These are phyloP conservation scores for Caenorhabditis angaria DNA, from an alignment of 2,888 invertebrate species.

Conservation along the genomic window DNA sequence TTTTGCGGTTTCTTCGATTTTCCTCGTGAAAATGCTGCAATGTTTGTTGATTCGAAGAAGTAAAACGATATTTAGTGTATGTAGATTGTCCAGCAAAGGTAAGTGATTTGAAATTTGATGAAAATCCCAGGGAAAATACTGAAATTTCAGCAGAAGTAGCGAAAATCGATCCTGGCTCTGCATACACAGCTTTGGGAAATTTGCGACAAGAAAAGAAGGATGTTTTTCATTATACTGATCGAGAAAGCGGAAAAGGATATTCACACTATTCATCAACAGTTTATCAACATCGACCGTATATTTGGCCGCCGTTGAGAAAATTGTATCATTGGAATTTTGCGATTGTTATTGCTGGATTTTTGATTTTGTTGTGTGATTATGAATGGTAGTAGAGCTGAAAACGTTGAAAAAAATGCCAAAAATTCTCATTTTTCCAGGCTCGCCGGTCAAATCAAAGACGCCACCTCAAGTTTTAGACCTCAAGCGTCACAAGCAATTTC, in stretches of 20 bases:
- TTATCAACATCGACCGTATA: slow-evolving; percentile 62
- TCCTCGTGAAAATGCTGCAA: not conserved
- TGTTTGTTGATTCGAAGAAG: not conserved
- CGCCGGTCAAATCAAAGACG: slow-evolving; percentile 28
- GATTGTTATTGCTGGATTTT: slow-evolving; percentile 35
- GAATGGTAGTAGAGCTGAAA: slow-evolving; percentile 40
- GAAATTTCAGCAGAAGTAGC: slow-evolving; percentile 9
- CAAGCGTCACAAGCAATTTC: slow-evolving; percentile 43
- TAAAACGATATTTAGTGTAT: not conserved
- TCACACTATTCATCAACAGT: slow-evolving; percentile 59
- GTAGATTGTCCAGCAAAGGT: not conserved
- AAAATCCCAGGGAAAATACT: not conserved
- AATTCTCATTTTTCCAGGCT: slow-evolving; percentile 20
- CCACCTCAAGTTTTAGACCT: slow-evolving; percentile 36
- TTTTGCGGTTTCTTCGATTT: not conserved
- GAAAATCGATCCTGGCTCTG: slow-evolving; percentile 45
- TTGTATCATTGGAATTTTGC: slow-evolving; percentile 54
- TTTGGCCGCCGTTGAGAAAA: slow-evolving; percentile 66
- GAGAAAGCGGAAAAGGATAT: slow-evolving; percentile 62
- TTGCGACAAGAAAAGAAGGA: slow-evolving; percentile 45
- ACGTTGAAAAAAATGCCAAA: not conserved
- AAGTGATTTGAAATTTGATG: not conserved
- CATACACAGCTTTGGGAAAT: slow-evolving; percentile 58
- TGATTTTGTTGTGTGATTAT: slow-evolving; percentile 44
- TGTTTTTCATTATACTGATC: slow-evolving; percentile 63